These are phyloP conservation scores for Smutsia temminckii DNA, from an alignment of 2,797 vertebrate genomes.

Conservation along the genomic window DNA sequence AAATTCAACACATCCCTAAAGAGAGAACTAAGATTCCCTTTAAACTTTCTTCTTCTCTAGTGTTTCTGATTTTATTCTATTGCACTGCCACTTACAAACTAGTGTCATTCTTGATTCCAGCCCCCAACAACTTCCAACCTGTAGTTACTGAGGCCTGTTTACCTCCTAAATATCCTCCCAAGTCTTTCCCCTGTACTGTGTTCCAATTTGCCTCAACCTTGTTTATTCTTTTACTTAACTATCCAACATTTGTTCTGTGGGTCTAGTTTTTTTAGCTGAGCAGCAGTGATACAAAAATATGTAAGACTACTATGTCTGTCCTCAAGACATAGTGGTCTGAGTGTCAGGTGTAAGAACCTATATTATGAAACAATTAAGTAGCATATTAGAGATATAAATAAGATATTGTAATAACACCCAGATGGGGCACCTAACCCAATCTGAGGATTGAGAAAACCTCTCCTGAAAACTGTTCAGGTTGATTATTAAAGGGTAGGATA, in stretches of 20 bases:
- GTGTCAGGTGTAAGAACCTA: neutral
- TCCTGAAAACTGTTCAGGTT: neutral
- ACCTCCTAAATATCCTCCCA: neutral
- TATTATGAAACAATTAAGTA: neutral
- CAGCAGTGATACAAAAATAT: constrained; percentile 32
- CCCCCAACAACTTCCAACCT: neutral
- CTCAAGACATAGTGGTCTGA: neutral
- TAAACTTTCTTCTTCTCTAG: neutral
- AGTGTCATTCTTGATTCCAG: neutral
- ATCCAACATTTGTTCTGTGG: constrained; percentile 37
- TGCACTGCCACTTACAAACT: neutral
- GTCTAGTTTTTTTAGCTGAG: constrained; percentile 29
- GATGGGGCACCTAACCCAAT: neutral
- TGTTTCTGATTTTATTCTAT: neutral
- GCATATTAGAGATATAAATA: neutral
- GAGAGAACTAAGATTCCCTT: neutral
- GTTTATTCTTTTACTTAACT: constrained; percentile 34
- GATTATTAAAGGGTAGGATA: neutral
- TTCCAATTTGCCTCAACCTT: neutral
- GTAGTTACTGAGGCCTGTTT: neutral
- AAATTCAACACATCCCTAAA: neutral
- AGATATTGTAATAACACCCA: neutral
- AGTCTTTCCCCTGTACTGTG: neutral
- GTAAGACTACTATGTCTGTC: neutral
- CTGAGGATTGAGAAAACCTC: neutral